These are phyloP conservation scores for Calypte anna DNA, from an alignment of 2,113 vertebrate genomes.

Conservation along the genomic window DNA sequence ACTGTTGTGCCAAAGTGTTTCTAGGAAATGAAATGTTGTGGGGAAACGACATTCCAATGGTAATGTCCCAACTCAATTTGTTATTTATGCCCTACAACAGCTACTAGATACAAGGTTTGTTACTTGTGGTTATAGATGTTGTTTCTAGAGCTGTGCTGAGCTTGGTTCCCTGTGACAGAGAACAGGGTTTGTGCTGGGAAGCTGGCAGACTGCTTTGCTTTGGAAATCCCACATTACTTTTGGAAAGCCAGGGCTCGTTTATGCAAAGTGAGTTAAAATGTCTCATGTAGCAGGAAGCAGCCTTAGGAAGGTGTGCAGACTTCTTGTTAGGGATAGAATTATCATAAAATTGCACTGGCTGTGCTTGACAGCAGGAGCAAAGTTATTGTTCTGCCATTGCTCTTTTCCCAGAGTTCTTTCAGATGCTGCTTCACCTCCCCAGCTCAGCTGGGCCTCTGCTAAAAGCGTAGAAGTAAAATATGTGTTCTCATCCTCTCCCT, in stretches of 20 bases:
- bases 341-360: background rate
- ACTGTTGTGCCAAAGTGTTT: background rate
- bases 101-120: background rate
- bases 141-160: background rate
- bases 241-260: background rate
- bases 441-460: background rate
- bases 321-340: background rate
- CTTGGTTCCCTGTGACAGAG: background rate
- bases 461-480: background rate
- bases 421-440: background rate
- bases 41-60: background rate
- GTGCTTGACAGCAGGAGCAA: background rate
- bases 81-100: background rate
- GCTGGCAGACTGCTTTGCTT: background rate
- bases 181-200: background rate
- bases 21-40: background rate
- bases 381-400: background rate
- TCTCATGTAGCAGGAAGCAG: background rate
- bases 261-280: background rate
- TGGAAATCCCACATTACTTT: background rate
- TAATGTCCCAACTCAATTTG: background rate
- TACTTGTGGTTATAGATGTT: background rate
- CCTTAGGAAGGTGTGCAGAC: background rate
- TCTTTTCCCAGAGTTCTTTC: background rate
- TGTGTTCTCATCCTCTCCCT: slow-evolving; percentile 24